Evolutionary conservation across 1,140 invertebrate species (phyloP), one percentile per base, ranked within the genome.

Genomic region (Orussus abietinus): DNA sequence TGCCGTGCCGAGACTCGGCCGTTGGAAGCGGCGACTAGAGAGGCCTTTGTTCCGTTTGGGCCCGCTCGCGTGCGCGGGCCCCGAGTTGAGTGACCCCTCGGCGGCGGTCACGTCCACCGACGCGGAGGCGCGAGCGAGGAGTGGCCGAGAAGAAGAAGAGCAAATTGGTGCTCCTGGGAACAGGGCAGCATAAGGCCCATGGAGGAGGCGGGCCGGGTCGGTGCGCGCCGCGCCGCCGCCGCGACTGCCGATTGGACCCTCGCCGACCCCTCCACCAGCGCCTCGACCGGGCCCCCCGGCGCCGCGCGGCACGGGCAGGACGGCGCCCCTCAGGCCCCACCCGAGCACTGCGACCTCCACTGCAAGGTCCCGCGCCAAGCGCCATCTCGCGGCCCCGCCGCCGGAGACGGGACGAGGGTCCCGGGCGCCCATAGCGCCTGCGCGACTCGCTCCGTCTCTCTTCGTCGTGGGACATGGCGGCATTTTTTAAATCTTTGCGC

Each of bases 121-220:
- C n/a, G n/a, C n/a, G n/a, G n/a, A n/a, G n/a, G n/a, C n/a, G n/a
- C n/a, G n/a, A n/a, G 49, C 54, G 59, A 71, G 64, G 66, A 72
- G 66, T 71, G 68, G 69, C 54, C 64, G 63, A 71, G 68, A 70
- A 71, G 69, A 72, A 72, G 69, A 72, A 72, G 69, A 72, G 69
- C 68, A 72, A 72, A 71, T 70, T 72, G 67, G 69, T 72, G 67
- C 69, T 72, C 67, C 50, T 53, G 30, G 55, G 63, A 71, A 31
- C 59, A 67, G 70, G 66, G 46, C 39, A 42, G 25, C 58, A 72
- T 66, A 53, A 69, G 37, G 38, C 12, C 12, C 15, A 53, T 58
- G 60, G 64, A 69, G 62, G 57, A 62, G 36, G 60, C 46, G 15
- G 38, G 45, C 38, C 57, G 57, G 39, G 40, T 46, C 47, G 47